Evolutionary conservation across 2,888 invertebrate species (phyloP), one percentile per base, ranked within the genome.

Genomic region (Plusia festucae): DNA sequence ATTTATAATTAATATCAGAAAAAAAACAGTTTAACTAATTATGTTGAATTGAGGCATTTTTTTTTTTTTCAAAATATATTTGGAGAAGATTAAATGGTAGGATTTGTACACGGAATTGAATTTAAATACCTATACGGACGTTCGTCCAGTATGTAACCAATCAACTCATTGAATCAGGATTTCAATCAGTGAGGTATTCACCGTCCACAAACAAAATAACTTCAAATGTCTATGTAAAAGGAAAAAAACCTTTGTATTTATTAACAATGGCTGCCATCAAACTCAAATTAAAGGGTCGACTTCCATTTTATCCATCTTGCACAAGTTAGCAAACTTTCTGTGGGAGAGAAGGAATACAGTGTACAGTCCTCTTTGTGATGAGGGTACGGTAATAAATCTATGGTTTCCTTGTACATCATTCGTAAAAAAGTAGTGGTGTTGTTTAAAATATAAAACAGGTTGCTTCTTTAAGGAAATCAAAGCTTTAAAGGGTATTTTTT

Each of bases 261-360:
- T 82, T 85, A 81, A 82, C 76, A 84, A 85, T 82, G 79, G 82
- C 71, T 81, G 73, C 81, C 70, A 76, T 79, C 76, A 68, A 79
- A 82, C 75, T 83, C 74, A 78, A 85, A 85, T 85, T 84, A 85
- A 83, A 77, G 77, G 79, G 78, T 73, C 78, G 69, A 73, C 60
- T 81, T 82, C 84, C 79, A 82, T 85, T 84, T 79, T 73, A 66
- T 71, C 51, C 70, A 66, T 81, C 78, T 81, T 82, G 65, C 60
- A 66, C 30, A 24, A 82, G 74, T 84, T 82, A 56, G 59, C 59
- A 58, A 78, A 82, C 70, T 82, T 74, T 75, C 58, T 73, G 61
- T 51, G 53, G 67, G 52, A 57, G 44, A 16, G 18, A 55, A 49
- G 56, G 55, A 69, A 67, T 61, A 63, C 60, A 56, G 54, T 53